Base-by-base conservation (phyloP, 2,888 invertebrate genomes). In the Melinaea marsaeus region DNA sequence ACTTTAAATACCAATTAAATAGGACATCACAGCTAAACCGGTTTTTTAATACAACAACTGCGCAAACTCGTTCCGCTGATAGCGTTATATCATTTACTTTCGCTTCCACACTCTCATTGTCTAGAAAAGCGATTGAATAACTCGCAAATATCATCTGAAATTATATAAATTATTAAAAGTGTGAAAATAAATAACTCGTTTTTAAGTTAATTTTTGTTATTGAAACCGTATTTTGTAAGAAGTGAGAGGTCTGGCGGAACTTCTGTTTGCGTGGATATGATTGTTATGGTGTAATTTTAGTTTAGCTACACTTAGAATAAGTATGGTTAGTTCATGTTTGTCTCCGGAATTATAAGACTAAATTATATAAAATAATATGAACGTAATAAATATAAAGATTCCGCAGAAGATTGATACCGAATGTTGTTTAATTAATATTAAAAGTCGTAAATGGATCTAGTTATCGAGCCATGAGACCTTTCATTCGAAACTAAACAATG, bases 81-180 rank as follows among this genome's bases (percentile, higher is more conserved):
- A 79, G 77, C 88, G 86, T 84, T 87, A 87, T 78, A 79, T 79
- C 85, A 86, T 86, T 87, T 84, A 86, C 88, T 90, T 89, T 89
- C 88, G 79, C 86, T 89, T 85, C 84, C 85, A 84, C 82, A 80
- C 79, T 80, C 83, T 85, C 86, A 89, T 90, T 89, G 89, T 89
- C 84, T 88, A 85, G 79, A 82, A 79, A 74, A 74, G 71, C 74
- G 80, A 84, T 89, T 90, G 88, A 82, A 88, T 89, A 89, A 89
- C 86, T 81, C 78, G 80, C 73, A 79, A 86, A 88, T 86, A 85
- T 85, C 85, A 84, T 84, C 80, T 77, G 78, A 83, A 82, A 74
- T 89, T 88, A 88, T 83, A 84, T 87, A 88, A 88, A 85, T 72
- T 76, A 77, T 77, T 74, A 74, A 72, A 70, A 73, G 79, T 84